Evolutionary conservation across 2,797 vertebrate genomes (phyloP).

Genomic region (Scolopax bukidnonensis): DNA sequence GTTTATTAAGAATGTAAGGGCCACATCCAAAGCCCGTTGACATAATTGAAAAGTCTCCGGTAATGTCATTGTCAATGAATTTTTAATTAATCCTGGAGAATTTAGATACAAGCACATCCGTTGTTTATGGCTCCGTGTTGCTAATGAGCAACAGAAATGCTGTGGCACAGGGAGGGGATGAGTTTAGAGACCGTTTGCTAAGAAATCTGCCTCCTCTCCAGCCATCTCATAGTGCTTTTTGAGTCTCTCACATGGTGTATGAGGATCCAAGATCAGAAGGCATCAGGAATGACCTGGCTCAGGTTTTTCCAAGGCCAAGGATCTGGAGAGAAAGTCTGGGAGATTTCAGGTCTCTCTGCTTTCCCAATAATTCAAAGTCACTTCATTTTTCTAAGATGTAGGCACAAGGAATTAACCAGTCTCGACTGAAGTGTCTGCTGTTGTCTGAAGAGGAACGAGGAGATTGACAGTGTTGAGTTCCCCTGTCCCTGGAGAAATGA

Average conservation of each 20-base stretch:
- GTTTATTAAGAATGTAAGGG: neutral
- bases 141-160: neutral
- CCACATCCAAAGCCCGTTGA: neutral
- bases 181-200: fast-evolving
- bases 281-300: neutral
- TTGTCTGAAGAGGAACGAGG: neutral
- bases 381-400: neutral
- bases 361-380: neutral
- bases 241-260: fast-evolving
- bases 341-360: neutral
- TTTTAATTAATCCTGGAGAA: neutral
- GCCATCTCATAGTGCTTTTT: neutral
- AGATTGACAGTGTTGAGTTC: neutral
- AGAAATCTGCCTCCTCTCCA: neutral
- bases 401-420: neutral
- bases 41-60: neutral
- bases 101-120: neutral
- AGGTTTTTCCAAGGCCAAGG: neutral
- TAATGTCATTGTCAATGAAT: neutral
- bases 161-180: neutral
- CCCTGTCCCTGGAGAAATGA: neutral
- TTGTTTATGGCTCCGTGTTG: neutral
- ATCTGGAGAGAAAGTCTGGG: neutral
- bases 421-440: neutral
- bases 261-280: neutral